These are phyloP conservation scores for Thecocarcelia acutangulata DNA, from an alignment of 2,888 invertebrate genomes.

Conservation along the genomic window DNA sequence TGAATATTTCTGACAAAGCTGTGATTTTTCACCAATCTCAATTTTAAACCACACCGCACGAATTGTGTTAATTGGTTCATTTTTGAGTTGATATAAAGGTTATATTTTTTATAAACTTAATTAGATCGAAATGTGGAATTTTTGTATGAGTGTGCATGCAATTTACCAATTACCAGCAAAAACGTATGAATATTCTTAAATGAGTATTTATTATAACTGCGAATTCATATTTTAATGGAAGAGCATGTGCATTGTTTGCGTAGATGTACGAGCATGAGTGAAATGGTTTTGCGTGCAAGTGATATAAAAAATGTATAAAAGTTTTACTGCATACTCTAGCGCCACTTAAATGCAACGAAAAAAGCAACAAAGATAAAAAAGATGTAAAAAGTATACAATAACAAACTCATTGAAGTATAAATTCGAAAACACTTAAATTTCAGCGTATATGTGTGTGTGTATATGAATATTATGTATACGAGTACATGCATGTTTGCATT, in stretches of 20 bases:
- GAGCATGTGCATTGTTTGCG: not conserved
- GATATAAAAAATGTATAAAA: constrained; percentile 23
- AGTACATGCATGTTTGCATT: not conserved
- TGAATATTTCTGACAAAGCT: too few species aligned
- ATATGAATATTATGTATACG: not conserved
- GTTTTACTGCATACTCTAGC: constrained; percentile 31
- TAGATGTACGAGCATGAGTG: not conserved
- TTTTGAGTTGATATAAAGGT: constrained; percentile 12
- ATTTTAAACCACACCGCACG: not conserved
- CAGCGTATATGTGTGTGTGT: not conserved
- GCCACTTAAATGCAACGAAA: constrained; percentile 16
- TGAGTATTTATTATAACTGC: constrained; percentile 54
- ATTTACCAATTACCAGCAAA: constrained; percentile 15
- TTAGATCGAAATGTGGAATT: constrained; percentile 22
- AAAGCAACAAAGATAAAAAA: not conserved
- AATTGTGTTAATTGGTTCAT: constrained; percentile 8
- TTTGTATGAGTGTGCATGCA: not conserved
- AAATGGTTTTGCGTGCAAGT: not conserved
- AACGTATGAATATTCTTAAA: constrained; percentile 24
- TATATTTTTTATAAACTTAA: constrained; percentile 39
- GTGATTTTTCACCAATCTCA: too few species aligned
- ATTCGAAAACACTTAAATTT: constrained; percentile 4
- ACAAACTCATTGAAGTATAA: constrained; percentile 20
- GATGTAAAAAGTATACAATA: too few species aligned
- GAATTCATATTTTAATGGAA: constrained; percentile 5